Percentiles rank a stretch among this genome's conserved stretches.
phyloP scores from a whole-genome alignment of 2,797 vertebrate genomes.

The Poeciliopsis infans region DNA sequence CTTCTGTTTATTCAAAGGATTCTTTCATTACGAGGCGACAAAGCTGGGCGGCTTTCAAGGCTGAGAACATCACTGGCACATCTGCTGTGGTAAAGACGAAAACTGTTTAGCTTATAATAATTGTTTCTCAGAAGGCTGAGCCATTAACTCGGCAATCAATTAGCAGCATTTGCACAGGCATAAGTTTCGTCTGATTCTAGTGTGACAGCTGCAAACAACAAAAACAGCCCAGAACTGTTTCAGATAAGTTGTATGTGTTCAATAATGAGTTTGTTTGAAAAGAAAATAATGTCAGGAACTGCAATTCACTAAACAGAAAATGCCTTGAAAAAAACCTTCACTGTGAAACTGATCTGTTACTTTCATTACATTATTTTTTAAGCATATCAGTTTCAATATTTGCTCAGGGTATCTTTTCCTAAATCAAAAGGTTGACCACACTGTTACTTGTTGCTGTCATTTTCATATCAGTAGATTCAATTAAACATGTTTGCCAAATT shows the following conservation, averaged over 20 bases:
- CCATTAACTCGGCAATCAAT: not conserved
- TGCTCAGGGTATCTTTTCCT: not conserved
- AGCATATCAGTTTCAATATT: not conserved
- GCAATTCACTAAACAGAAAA: not conserved
- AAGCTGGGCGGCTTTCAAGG: not conserved
- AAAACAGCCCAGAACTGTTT: not conserved
- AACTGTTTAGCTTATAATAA: conserved; percentile 4
- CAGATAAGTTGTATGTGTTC: not conserved
- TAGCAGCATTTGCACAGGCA: not conserved
- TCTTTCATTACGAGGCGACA: conserved; percentile 1
- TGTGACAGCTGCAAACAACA: not conserved
- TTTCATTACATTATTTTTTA: not conserved
- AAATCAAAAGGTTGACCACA: not conserved
- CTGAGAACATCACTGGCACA: conserved; percentile 1
- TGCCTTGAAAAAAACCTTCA: not conserved
- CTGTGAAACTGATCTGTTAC: not conserved
- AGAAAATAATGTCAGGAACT: not conserved
- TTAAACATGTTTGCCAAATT: not conserved
- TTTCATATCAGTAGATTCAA: not conserved
- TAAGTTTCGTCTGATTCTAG: not conserved
- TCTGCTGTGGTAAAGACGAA: not conserved
- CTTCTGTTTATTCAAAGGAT: not conserved
- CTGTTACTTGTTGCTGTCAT: not conserved
- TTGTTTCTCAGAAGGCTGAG: not conserved
- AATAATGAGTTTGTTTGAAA: not conserved